Evolutionary conservation across 2,797 vertebrate species (phyloP).

Genomic region (Mus caroli): DNA sequence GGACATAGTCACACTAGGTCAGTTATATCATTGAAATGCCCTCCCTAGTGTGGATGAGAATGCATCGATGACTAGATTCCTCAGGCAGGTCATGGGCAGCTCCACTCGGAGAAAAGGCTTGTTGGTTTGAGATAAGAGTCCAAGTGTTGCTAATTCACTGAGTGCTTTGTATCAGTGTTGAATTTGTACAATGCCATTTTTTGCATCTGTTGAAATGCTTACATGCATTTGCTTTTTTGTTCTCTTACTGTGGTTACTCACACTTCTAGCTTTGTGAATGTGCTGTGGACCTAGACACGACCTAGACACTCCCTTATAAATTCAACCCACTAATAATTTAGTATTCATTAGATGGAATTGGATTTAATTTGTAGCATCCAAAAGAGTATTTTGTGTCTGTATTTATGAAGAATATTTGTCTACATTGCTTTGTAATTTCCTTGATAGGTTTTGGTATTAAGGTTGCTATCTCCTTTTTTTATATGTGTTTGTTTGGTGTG

Average conservation of each 20-base stretch:
- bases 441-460: not conserved
- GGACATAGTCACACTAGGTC: not conserved
- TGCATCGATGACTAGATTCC: no score
- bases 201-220: not conserved
- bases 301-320: not conserved
- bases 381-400: not conserved
- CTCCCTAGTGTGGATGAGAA: not conserved
- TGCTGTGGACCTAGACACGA: not conserved
- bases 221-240: not conserved
- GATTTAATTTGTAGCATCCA: not conserved
- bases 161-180: not conserved
- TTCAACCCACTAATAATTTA: not conserved
- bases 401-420: not conserved
- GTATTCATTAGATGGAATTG: not conserved
- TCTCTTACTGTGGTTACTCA: not conserved
- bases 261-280: not conserved
- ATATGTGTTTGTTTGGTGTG: not conserved
- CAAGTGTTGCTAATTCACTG: not conserved
- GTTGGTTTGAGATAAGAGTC: not conserved
- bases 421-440: not conserved
- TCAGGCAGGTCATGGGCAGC: not conserved
- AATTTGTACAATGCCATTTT: not conserved
- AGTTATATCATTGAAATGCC: not conserved
- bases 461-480: not conserved
- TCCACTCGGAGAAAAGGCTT: not conserved